phyloP scores from a whole-genome alignment of 2,888 invertebrate genomes.

The Drosophila siamana region DNA sequence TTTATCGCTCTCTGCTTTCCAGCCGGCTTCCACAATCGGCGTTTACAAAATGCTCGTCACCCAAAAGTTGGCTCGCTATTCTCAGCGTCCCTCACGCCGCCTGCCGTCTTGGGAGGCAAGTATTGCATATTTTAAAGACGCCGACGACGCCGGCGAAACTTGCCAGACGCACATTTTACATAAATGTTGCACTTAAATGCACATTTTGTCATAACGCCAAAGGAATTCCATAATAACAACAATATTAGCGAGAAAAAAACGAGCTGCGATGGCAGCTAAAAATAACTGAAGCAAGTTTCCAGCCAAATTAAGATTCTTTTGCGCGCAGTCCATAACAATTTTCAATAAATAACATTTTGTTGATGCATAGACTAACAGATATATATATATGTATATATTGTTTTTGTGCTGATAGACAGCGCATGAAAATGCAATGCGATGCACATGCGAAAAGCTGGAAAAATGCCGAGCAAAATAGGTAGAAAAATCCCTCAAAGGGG shows the following conservation, averaged over 20 bases:
- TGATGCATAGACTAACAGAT: no score
- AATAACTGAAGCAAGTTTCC: conserved; percentile 23
- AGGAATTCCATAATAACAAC: conserved; percentile 28
- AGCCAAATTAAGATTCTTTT: conserved; percentile 74
- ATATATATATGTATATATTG: no score
- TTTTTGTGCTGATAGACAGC: conserved; percentile 8
- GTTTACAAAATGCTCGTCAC: conserved; percentile 76
- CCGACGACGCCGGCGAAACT: conserved; percentile 56
- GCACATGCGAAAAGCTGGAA: conserved; percentile 9
- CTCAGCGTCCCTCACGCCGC: conserved; percentile 50
- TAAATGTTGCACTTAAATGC: conserved; percentile 82
- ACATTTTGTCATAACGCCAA: conserved; percentile 76
- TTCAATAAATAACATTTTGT: conserved; percentile 76
- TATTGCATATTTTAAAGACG: conserved; percentile 71
- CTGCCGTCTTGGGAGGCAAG: not conserved
- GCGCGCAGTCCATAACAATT: conserved; percentile 65
- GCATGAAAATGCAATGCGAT: conserved; percentile 19
- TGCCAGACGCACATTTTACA: conserved; percentile 81
- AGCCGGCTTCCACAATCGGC: conserved; percentile 41
- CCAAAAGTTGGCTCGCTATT: conserved; percentile 69
- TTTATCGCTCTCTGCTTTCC: not conserved
- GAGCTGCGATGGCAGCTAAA: not conserved
- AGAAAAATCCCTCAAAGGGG: conserved; percentile 21
- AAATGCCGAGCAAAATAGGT: conserved; percentile 10
- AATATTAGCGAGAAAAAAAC: conserved; percentile 11